Percentiles rank a stretch among this genome's conserved stretches.
These are phyloP conservation scores for Hystrix cristata DNA, from an alignment of 2,113 vertebrate genomes.

Conservation along the genomic window DNA sequence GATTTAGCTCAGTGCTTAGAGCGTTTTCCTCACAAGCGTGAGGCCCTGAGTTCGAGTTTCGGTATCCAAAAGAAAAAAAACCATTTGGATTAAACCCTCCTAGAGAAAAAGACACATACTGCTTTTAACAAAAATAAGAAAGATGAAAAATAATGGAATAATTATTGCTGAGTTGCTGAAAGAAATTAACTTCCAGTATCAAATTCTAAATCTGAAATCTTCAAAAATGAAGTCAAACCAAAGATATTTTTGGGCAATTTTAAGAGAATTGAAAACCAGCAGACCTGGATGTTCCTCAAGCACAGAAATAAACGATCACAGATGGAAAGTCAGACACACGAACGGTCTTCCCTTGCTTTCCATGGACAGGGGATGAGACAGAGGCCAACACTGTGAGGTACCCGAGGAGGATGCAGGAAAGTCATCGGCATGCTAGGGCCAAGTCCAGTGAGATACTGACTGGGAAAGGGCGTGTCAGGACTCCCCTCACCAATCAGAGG, in stretches of 20 bases:
- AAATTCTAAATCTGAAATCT: background rate
- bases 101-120: background rate
- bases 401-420: background rate
- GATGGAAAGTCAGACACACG: background rate
- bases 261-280: background rate
- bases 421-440: accelerated
- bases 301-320: background rate
- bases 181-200: background rate
- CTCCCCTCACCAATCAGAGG: background rate
- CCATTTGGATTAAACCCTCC: background rate
- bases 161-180: background rate
- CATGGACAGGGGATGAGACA: accelerated
- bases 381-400: background rate
- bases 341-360: no score
- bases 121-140: background rate
- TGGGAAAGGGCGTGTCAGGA: accelerated
- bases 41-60: no score
- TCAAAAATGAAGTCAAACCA: background rate
- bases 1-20: no score
- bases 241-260: background rate
- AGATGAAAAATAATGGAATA: background rate
- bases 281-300: background rate
- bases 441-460: background rate
- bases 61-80: background rate
- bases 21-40: no score